Percentiles rank a stretch among this genome's conserved stretches.
These are phyloP conservation scores for Suncus etruscus DNA, from an alignment of 2,113 vertebrate genomes.

Conservation along the genomic window DNA sequence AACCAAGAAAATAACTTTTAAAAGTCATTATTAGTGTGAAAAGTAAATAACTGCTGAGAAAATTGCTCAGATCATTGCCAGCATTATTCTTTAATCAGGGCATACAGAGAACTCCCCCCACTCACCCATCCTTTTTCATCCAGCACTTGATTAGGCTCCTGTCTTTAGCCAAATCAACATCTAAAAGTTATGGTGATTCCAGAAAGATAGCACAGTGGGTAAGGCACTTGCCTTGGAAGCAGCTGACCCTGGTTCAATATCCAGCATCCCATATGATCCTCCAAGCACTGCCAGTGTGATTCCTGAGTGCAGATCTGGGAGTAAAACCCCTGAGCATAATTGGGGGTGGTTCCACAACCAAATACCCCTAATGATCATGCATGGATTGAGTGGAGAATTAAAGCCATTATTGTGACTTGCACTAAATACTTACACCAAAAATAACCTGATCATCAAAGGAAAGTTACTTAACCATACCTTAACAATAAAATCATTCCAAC, in stretches of 20 bases:
- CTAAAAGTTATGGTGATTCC: neutral
- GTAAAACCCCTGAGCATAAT: no score
- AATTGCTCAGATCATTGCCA: neutral
- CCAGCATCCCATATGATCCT: no score
- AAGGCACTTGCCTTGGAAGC: no score
- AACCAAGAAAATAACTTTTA: neutral
- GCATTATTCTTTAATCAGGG: neutral
- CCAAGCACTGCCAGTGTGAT: no score
- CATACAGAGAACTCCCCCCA: neutral
- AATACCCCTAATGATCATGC: neutral
- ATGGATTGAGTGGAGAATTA: neutral
- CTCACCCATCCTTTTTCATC: neutral
- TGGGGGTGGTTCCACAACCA: no score
- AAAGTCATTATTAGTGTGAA: neutral
- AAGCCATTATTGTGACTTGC: neutral
- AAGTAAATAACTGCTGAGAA: conserved; percentile 25
- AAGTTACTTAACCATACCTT: conserved; percentile 16
- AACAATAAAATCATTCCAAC: neutral
- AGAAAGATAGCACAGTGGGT: no score
- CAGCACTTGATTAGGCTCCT: neutral
- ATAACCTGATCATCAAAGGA: conserved; percentile 21
- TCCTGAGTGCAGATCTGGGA: no score
- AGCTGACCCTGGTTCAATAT: no score
- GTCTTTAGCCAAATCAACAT: neutral
- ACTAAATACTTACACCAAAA: conserved; percentile 14